Conservation (phyloP, 2,113 vertebrate species). For the Mohoua ochrocephala region DNA sequence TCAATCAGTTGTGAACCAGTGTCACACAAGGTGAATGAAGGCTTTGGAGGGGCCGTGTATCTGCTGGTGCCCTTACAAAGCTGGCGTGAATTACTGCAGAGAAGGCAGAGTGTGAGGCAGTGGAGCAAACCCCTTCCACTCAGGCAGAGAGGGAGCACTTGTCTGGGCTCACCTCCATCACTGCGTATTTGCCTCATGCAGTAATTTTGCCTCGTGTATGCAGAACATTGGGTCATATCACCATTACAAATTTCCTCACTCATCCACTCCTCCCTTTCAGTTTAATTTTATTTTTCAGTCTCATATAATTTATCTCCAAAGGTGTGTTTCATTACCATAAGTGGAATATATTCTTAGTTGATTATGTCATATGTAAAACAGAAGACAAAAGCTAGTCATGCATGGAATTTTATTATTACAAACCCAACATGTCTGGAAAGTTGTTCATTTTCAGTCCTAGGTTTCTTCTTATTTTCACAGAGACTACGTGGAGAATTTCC, state of each 20-base stretch:
- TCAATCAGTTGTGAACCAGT: neutral
- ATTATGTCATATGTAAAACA: neutral
- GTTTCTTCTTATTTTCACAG: neutral
- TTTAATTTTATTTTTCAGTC: neutral
- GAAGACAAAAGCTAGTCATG: neutral
- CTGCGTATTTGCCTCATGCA: neutral
- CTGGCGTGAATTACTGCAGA: neutral
- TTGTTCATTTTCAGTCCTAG: neutral
- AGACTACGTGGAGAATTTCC: neutral
- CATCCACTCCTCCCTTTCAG: neutral
- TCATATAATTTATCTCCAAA: neutral
- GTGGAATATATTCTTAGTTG: neutral
- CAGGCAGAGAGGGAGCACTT: neutral
- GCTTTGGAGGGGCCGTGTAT: neutral
- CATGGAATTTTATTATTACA: neutral
- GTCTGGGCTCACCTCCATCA: neutral
- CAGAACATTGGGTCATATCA: neutral
- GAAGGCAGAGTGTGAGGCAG: neutral
- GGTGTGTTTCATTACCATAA: neutral
- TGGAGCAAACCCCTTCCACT: neutral
- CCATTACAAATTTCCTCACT: neutral
- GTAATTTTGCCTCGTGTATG: neutral
- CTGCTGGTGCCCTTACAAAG: neutral
- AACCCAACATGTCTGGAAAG: neutral
- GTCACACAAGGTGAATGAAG: neutral